Evolutionary conservation across 2,888 invertebrate species (phyloP), one percentile per base, ranked within the genome.

Genomic region (Melangyna quadrimaculata): DNA sequence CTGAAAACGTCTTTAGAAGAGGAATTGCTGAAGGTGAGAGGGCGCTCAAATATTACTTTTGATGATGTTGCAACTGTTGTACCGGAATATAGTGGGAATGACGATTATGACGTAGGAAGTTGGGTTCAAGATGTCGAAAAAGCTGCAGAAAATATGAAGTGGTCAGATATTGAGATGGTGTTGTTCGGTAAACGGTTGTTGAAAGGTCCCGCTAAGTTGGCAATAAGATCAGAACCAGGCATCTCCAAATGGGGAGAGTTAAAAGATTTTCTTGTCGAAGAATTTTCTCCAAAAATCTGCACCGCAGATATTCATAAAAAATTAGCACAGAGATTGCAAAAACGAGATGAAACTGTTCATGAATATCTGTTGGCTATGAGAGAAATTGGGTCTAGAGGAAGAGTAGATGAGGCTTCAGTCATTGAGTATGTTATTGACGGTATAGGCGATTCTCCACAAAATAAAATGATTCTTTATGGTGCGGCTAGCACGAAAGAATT

Each of bases 51-150:
- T n/a, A n/a, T n/a, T 9, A 61, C 24, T 22, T 63, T 63, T 43
- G 6, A 63, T 12, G 63, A 22, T n/a, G 40, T 40, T 40, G 63
- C 63, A 8, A 22, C 63, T 6, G 17, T 63, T 14, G 43, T 63
- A 63, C 63, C 63, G 12, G 43, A 63, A 24, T 43, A 22, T n/a
- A 63, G 17, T 19, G 32, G 65, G 17, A 67, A 67, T 32, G 65
- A 48, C 29, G 65, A 67, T 9, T 67, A 67, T 29, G 65, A 32
- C 6, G 65, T 67, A n/a, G 24, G 8, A 22, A 67, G 67, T 32
- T 67, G 67, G 51, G 27, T 67, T 9, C 67, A 67, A 22, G 48
- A 67, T 51, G 51, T 35, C 2, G 67, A 67, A 32, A 67, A 22
- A 3, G 51, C 48, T 1, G 48, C 48, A 32, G 10, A 65, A 29